Base-by-base conservation (phyloP, 2,888 invertebrate genomes). In the Drosophila conformis region DNA sequence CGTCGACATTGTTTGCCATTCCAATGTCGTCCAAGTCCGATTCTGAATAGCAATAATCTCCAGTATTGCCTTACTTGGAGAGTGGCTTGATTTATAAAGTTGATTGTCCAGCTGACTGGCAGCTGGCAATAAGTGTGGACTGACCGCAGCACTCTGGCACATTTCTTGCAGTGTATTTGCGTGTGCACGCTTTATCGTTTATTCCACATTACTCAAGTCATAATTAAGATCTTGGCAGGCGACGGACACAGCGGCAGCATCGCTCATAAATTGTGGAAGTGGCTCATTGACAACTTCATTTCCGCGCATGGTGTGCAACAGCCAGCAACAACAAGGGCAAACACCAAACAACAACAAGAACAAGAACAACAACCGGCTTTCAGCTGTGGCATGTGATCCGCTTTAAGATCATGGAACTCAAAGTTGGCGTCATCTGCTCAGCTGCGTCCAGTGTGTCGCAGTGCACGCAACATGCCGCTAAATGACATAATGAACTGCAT, bases 401-500 rank as follows among this genome's bases (percentile, higher is more conserved):
- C 76, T 73, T 81, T 81, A 63, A 76, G 84, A 60, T 78, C 78
- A 68, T 73, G 70, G 38, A 78, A 71, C 69, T 76, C 67, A 46
- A 57, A 61, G 58, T 70, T 65, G 70, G 69, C 73, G 75, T 81
- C 79, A 73, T 59, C 74, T 65, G 73, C 68, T 83, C 80, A 73
- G 76, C 71, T 72, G 64, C 71, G 53, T 48, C 57, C 57, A 67
- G 54, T 40, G 33, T 62, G 63, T 62, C 49, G 73, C 66, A 78
- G 69, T 72, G 72, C 88, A 82, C 78, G 82, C 79, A 77, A 83
- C 82, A 71, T 85, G 87, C 83, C 75, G 82, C 87, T 83, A 89
- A 87, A 87, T 87, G 87, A 87, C 87, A 87, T 87, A 87, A 87
- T 87, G 87, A 87, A 87, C 87, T 87, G 89, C 87, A 89, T 89